Base-by-base conservation (phyloP, 2,113 vertebrate genomes). In the Calyptommatus sinebrachiatus region DNA sequence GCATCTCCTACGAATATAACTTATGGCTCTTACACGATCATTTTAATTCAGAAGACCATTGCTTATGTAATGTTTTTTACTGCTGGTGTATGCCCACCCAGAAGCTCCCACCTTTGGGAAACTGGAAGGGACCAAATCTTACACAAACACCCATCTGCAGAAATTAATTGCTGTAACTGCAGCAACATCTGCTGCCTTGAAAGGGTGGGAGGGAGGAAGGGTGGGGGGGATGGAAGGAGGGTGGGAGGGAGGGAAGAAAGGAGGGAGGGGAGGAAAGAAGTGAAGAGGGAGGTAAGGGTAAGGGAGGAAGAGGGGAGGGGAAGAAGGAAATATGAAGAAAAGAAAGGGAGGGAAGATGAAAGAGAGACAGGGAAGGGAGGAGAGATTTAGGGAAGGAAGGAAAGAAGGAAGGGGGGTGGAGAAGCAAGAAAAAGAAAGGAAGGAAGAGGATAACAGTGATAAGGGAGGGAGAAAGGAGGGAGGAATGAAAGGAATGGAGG, bases 81-180 rank as follows among this genome's bases (percentile, higher is more conserved):
- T 76, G 20, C 79, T 88, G 78, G 72, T 62, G 20, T 5, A 82
- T 21, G 5, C 18, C 57, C 0, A 0, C 28, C 73, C 18, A 85
- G 73, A 70, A 57, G 71, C 46, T 2, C 24, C 2, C 76, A 71
- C 29, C 1, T 1, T 61, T 75, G 65, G 29, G 22, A 0, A 11
- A 62, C 74, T 29, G 57, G 71, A 28, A 2, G 75, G 35, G 61
- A 46, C 75, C 87, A 0, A 0, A 78, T 73, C 1, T 0, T 8
- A 46, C 3, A 71, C 0, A 7, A 81, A 84, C 84, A 69, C 68
- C 2, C 1, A 7, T 1, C 62, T 88, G 81, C 79, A 85, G 84
- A 84, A 73, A 80, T 87, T 85, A 86, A 87, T 89, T 89, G 77
- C 45, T 2, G 0, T 78, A 80, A 81, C 71, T 74, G 67, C 63